Base-by-base conservation (phyloP, 2,888 invertebrate species). In the Leptura quadrifasciata region DNA sequence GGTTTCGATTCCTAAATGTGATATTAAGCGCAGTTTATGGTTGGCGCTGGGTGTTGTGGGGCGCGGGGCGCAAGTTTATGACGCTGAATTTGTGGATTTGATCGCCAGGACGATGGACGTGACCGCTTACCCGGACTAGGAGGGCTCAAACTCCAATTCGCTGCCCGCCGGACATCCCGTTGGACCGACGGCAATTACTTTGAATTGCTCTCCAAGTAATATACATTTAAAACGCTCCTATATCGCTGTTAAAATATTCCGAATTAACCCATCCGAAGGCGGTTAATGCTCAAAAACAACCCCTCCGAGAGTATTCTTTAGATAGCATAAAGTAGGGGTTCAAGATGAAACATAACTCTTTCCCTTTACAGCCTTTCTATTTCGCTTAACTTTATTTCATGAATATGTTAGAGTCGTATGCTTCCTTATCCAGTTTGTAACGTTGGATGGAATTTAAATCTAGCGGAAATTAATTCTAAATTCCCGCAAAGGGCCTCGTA, bases 1-100 rank as follows among this genome's bases (percentile, higher is more conserved):
- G 84, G 85, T 85, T 83, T 82, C 85, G 83, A 85, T 85, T 84
- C 79, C 84, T 82, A 83, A 85, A 84, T 82, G 83, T 81, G 84
- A 85, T 85, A 84, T 84, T 85, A 82, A 84, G 83, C 83, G 77
- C 82, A 82, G 75, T 85, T 85, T 84, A 84, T 80, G 84, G 82
- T 79, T 74, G 68, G 72, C 71, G 78, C 76, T 74, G 73, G 79
- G 71, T 76, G 72, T 72, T 67, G 76, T 76, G 76, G 75, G 65
- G 69, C 68, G 71, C 75, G 67, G 76, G 74, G 76, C 58, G 79
- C 71, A 77, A 81, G 78, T 83, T 83, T 83, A 80, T 78, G 82
- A 80, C 80, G 79, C 77, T 78, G 82, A 83, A 83, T 82, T 82
- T 81, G 83, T 80, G 83, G 82, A 83, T 83, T 83, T 82, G 80